Evolutionary conservation across 2,113 vertebrate genomes (phyloP).

Genomic region (Accipiter cooperii): DNA sequence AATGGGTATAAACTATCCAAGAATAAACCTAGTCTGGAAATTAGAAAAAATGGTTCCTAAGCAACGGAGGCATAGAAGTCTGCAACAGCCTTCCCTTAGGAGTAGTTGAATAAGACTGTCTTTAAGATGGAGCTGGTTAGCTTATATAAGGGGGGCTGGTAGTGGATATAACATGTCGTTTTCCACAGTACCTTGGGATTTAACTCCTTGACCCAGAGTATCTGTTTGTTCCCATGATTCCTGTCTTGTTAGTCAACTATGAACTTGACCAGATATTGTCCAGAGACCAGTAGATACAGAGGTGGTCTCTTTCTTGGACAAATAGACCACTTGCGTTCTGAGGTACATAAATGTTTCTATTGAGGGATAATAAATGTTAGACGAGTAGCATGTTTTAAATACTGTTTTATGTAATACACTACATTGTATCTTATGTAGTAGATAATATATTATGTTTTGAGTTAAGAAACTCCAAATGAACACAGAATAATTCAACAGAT

Average conservation of each 20-base stretch:
- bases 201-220: background rate
- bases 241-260: background rate
- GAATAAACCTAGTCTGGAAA: constrained; percentile 48
- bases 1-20: constrained; percentile 18
- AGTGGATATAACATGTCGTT: background rate
- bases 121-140: background rate
- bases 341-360: background rate
- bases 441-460: background rate
- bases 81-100: constrained; percentile 26
- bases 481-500: background rate
- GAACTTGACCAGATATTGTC: background rate
- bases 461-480: background rate
- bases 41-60: constrained; percentile 53
- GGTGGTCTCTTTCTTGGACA: background rate
- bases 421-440: background rate
- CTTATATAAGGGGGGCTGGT: background rate
- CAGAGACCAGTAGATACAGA: background rate
- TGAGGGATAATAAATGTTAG: background rate
- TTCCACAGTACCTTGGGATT: background rate
- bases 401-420: background rate
- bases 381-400: background rate
- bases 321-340: background rate
- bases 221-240: rapidly evolving
- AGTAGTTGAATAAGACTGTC: background rate
- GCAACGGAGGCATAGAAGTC: constrained; percentile 21